Evolutionary conservation across 2,113 vertebrate species (phyloP).

Genomic region (Pteronura brasiliensis): DNA sequence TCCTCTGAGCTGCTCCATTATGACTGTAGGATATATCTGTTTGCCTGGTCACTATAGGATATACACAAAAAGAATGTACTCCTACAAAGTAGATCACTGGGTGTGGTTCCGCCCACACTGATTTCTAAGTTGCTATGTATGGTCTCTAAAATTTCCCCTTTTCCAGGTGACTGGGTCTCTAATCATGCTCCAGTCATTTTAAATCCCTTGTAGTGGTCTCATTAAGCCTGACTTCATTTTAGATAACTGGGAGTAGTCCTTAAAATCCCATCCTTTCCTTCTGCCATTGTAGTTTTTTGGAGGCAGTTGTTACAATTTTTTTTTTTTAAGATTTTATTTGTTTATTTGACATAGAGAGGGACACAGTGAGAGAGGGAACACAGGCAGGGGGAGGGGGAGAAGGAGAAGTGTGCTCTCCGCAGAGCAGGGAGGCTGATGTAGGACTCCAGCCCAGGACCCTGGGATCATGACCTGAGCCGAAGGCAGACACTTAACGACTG

Average conservation of each 20-base stretch:
- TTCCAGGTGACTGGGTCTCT: not conserved
- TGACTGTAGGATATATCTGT: not conserved
- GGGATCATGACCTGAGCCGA: too few species aligned
- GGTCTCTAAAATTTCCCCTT: not conserved
- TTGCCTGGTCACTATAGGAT: not conserved
- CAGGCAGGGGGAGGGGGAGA: too few species aligned
- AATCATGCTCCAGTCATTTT: not conserved
- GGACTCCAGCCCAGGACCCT: too few species aligned
- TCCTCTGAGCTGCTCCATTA: not conserved
- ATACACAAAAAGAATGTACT: not conserved
- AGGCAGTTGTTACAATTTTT: not conserved
- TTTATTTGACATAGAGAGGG: too few species aligned
- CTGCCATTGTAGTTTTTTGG: not conserved
- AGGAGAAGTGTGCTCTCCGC: too few species aligned
- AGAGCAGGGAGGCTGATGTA: too few species aligned
- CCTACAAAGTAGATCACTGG: not conserved
- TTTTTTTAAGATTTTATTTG: too few species aligned
- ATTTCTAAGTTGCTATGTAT: not conserved
- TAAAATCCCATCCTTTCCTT: not conserved
- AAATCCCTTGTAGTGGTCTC: not conserved
- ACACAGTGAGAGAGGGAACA: too few species aligned
- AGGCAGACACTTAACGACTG: too few species aligned
- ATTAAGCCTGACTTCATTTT: not conserved
- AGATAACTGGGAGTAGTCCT: not conserved
- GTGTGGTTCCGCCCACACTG: accelerated